phyloP scores from a whole-genome alignment of 1,140 invertebrate genomes.

The Lepidurus packardi region DNA sequence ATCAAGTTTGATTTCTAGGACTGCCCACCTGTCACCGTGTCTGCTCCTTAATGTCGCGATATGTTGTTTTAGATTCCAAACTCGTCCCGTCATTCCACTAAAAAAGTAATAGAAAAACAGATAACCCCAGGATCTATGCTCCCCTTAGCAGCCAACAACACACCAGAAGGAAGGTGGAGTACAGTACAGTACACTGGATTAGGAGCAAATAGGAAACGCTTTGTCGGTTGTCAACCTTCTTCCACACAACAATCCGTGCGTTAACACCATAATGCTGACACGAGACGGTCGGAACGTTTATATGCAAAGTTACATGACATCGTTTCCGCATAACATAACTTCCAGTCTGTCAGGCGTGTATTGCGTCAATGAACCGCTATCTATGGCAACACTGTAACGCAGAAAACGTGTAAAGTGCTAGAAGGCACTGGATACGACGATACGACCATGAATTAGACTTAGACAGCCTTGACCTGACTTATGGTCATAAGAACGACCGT shows the following conservation, averaged over 20 bases:
- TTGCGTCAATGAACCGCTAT: neutral
- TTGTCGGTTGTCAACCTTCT: neutral
- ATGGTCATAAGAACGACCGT: neutral
- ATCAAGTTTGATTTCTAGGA: neutral
- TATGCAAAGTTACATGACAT: neutral
- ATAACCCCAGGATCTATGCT: neutral
- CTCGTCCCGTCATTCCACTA: neutral
- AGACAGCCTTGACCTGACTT: slow-evolving; percentile 15
- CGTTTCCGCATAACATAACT: neutral
- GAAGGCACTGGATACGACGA: neutral
- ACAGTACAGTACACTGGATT: neutral
- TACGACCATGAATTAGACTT: neutral
- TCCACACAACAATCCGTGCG: neutral
- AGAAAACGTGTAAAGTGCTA: neutral
- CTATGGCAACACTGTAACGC: neutral
- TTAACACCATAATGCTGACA: neutral
- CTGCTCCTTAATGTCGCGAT: neutral
- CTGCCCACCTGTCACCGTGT: neutral
- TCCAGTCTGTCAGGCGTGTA: neutral
- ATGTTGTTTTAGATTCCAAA: neutral
- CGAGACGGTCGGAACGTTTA: neutral
- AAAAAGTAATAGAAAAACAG: neutral
- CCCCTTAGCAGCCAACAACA: neutral
- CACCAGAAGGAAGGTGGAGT: slow-evolving; percentile 7
- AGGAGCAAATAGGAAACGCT: neutral